Percentiles rank a stretch among this genome's conserved stretches.
Conservation (phyloP, 2,797 vertebrate genomes). For the Mormyrops boulengeri region DNA sequence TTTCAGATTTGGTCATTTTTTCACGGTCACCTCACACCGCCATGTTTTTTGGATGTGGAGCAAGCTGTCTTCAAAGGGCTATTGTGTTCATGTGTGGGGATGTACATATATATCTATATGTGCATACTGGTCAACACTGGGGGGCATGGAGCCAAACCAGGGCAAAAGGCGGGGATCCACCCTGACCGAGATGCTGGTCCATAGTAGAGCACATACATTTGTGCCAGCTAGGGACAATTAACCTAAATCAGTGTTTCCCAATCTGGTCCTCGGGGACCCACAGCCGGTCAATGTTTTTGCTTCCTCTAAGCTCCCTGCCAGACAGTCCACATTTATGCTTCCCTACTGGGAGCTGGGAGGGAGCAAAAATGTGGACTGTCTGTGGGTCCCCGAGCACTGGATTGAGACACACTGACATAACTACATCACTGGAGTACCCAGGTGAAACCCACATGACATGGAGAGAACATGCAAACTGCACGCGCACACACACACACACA, state of each 20-base stretch:
- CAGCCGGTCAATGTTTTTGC: background rate
- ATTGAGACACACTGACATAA: background rate
- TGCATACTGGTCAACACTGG: background rate
- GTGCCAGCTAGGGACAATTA: background rate
- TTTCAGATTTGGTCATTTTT: background rate
- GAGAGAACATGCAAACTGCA: background rate
- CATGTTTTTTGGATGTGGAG: constrained; percentile 41
- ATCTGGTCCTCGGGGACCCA: background rate
- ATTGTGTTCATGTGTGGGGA: background rate
- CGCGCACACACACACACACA: background rate
- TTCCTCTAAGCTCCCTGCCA: background rate
- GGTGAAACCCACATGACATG: background rate
- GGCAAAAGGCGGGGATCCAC: background rate
- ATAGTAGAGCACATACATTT: background rate
- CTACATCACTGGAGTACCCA: background rate
- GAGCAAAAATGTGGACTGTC: background rate
- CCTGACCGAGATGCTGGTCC: background rate
- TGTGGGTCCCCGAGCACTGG: background rate
- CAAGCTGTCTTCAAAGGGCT: background rate
- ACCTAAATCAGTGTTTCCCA: background rate
- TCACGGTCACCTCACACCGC: constrained; percentile 51
- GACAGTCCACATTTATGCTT: background rate
- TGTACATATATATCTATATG: background rate
- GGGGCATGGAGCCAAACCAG: background rate
- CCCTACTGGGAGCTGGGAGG: background rate